These are phyloP conservation scores for Danaus plexippus DNA, from an alignment of 1,140 invertebrate species.

Conservation along the genomic window DNA sequence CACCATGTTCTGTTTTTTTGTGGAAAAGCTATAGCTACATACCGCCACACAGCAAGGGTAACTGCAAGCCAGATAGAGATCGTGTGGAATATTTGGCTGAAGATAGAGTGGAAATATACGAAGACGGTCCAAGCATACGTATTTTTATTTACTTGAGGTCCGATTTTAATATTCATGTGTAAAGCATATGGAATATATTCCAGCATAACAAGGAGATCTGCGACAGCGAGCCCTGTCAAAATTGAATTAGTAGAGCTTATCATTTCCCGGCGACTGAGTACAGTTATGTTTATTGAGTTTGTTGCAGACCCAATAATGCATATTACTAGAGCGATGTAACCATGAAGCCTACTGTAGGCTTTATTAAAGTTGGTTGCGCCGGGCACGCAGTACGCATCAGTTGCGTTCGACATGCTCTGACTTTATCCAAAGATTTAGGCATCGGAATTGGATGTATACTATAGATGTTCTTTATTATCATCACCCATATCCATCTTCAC, in stretches of 20 bases:
- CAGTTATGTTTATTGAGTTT: slow-evolving; percentile 95
- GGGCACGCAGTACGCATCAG: slow-evolving; percentile 62
- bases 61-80: slow-evolving; percentile 95
- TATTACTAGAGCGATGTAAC: slow-evolving; percentile 75
- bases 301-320: slow-evolving; percentile 94
- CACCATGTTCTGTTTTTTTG: slow-evolving; percentile 85
- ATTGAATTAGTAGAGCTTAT: slow-evolving; percentile 87
- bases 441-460: slow-evolving; percentile 25
- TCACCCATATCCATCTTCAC: slow-evolving; percentile 9
- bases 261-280: slow-evolving; percentile 92
- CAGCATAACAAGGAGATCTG: slow-evolving; percentile 93
- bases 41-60: slow-evolving; percentile 92
- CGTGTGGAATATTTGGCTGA: slow-evolving; percentile 89
- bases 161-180: slow-evolving; percentile 81
- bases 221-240: slow-evolving; percentile 89
- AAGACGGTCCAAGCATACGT: slow-evolving; percentile 87
- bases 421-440: slow-evolving; percentile 28
- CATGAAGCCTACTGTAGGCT: slow-evolving; percentile 63
- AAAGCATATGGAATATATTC: slow-evolving; percentile 93
- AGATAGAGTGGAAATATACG: slow-evolving; percentile 87
- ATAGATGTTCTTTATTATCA: slow-evolving; percentile 5
- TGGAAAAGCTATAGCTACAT: slow-evolving; percentile 88
- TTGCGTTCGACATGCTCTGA: slow-evolving; percentile 51
- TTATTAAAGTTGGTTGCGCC: slow-evolving; percentile 64
- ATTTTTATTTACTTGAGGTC: slow-evolving; percentile 72